Percentiles rank a stretch among this genome's conserved stretches.
These are phyloP conservation scores for Eurosta solidaginis DNA, from an alignment of 1,140 invertebrate genomes.

Conservation along the genomic window DNA sequence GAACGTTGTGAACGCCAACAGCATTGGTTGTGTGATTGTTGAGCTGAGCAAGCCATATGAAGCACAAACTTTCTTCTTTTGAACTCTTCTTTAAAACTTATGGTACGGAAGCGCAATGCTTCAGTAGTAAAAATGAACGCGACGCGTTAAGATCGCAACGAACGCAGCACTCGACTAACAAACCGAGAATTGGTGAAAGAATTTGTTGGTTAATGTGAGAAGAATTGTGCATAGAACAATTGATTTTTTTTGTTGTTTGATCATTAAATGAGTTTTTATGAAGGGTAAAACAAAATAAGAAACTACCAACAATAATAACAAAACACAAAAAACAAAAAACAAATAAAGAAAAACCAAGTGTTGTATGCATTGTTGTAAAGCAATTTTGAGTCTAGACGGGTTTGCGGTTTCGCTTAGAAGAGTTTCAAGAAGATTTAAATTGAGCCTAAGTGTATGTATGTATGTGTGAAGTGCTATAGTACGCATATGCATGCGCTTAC, in stretches of 20 bases:
- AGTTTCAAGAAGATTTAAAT: neutral
- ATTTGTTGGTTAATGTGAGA: neutral
- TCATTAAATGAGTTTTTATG: slow-evolving; percentile 1
- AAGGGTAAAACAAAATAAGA: neutral
- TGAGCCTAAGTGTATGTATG: neutral
- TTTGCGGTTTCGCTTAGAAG: slow-evolving; percentile 20
- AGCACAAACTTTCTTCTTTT: slow-evolving; percentile 21
- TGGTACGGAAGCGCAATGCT: neutral
- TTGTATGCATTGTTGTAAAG: neutral
- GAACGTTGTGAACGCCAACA: neutral
- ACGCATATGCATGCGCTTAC: neutral
- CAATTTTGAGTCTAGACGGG: neutral
- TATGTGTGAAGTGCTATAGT: too few relatives aligned
- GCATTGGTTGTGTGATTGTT: neutral
- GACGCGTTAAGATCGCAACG: slow-evolving; percentile 11
- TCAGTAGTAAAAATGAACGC: slow-evolving; percentile 24
- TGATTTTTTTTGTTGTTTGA: neutral
- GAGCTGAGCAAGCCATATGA: neutral
- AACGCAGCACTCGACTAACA: neutral
- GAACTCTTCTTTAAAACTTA: slow-evolving; percentile 24
- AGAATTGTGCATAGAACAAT: neutral
- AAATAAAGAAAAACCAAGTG: neutral
- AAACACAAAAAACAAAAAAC: neutral
- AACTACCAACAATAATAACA: neutral
- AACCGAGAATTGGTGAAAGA: neutral